Percentiles rank a stretch among this genome's conserved stretches.
phyloP scores from a whole-genome alignment of 53 echinoderm and acorn worm genomes.

The Hippasteria phrygiana region DNA sequence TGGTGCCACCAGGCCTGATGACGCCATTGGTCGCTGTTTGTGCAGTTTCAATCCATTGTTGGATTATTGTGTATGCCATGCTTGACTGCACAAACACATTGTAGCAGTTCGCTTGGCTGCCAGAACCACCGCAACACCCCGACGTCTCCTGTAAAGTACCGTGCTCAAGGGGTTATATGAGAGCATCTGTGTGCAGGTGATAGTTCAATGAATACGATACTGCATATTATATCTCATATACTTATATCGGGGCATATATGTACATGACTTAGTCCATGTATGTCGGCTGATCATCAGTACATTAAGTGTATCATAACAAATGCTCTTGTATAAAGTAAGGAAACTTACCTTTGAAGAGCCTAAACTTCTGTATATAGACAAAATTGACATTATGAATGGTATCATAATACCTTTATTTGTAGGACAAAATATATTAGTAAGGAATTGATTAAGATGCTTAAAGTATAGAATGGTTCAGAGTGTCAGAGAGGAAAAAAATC shows the following conservation, averaged over 20 bases:
- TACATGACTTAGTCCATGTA: not conserved
- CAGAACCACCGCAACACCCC: no score
- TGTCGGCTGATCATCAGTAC: constrained; percentile 19
- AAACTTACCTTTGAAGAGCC: not conserved
- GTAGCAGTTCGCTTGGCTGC: no score
- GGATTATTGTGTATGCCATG: no score
- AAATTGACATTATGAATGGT: not conserved
- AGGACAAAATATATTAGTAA: not conserved
- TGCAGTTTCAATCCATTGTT: no score
- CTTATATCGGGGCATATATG: not conserved
- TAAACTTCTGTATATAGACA: constrained; percentile 21
- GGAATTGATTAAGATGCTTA: not conserved
- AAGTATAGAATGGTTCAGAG: not conserved
- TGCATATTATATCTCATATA: not conserved
- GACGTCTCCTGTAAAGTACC: no score
- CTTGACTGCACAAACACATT: no score
- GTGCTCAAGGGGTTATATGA: no score
- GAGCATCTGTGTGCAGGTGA: not conserved
- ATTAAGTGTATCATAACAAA: not conserved
- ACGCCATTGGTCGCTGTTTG: no score
- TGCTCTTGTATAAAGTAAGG: not conserved
- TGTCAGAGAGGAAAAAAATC: not conserved
- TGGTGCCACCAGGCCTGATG: no score
- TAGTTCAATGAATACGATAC: not conserved
- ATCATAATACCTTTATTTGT: not conserved